These are phyloP conservation scores for Narcine bancroftii DNA, from an alignment of 2,113 vertebrate species.

Conservation along the genomic window DNA sequence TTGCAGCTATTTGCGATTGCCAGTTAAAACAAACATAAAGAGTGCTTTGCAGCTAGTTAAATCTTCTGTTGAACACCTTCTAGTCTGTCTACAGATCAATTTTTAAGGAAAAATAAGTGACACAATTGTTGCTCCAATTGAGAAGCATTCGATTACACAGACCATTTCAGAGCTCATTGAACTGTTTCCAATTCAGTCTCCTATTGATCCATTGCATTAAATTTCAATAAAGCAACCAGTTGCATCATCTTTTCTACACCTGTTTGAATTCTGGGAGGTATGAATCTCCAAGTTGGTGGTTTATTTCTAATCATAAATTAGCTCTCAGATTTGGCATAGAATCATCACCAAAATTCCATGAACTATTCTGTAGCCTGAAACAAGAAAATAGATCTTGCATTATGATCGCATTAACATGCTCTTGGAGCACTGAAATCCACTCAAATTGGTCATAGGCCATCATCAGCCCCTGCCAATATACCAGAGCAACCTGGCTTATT, in stretches of 20 bases:
- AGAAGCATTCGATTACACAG: neutral
- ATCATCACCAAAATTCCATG: neutral
- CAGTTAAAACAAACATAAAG: neutral
- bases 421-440: neutral
- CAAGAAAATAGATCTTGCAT: neutral
- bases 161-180: neutral
- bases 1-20: neutral
- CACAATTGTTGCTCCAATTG: neutral
- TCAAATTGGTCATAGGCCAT: neutral
- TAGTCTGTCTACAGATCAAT: neutral
- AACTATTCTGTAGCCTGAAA: neutral
- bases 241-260: neutral
- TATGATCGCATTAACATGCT: neutral
- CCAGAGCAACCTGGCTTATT: neutral
- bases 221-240: neutral
- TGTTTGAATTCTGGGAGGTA: neutral
- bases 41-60: neutral
- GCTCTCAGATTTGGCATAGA: neutral
- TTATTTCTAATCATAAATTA: neutral
- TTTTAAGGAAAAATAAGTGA: neutral
- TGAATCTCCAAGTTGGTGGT: neutral
- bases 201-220: constrained; percentile 23
- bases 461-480: neutral
- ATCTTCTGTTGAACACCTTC: neutral
- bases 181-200: neutral